Evolutionary conservation across 2,888 invertebrate species (phyloP).

Genomic region (Ochlodes sylvanus): DNA sequence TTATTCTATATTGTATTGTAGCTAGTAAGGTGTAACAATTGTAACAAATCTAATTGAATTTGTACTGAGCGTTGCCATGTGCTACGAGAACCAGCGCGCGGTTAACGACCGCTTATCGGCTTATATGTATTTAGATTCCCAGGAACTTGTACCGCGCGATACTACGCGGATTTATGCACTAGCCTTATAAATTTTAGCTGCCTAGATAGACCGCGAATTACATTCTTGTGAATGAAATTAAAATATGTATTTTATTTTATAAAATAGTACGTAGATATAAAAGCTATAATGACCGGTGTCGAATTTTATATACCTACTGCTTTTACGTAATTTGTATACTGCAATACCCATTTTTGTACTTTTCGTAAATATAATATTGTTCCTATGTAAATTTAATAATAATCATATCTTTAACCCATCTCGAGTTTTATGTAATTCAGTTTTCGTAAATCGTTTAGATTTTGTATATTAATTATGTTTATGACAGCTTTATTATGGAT

Average conservation of each 20-base stretch:
- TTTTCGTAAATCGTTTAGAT: conserved; percentile 15
- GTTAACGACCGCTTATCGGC: too few species aligned
- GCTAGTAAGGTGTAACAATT: too few species aligned
- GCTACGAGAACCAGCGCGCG: too few species aligned
- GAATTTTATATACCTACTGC: conserved; percentile 23
- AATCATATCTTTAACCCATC: conserved; percentile 13
- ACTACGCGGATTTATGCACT: too few species aligned
- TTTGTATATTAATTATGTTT: neutral
- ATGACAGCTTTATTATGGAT: neutral
- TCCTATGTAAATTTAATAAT: conserved; percentile 36
- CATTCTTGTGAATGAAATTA: neutral
- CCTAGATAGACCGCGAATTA: neutral
- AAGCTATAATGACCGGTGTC: conserved; percentile 17
- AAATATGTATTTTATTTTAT: neutral
- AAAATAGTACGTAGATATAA: neutral
- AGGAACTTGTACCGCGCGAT: too few species aligned
- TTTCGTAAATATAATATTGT: conserved; percentile 37
- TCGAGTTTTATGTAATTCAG: neutral
- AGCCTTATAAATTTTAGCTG: neutral
- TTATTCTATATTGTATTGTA: too few species aligned
- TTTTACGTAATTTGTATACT: conserved; percentile 34
- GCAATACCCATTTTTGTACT: conserved; percentile 37
- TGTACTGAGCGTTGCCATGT: too few species aligned
- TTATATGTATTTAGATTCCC: too few species aligned
- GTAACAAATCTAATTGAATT: too few species aligned